Evolutionary conservation across 1,140 invertebrate genomes (phyloP).

Genomic region (Medauroidea extradentata): DNA sequence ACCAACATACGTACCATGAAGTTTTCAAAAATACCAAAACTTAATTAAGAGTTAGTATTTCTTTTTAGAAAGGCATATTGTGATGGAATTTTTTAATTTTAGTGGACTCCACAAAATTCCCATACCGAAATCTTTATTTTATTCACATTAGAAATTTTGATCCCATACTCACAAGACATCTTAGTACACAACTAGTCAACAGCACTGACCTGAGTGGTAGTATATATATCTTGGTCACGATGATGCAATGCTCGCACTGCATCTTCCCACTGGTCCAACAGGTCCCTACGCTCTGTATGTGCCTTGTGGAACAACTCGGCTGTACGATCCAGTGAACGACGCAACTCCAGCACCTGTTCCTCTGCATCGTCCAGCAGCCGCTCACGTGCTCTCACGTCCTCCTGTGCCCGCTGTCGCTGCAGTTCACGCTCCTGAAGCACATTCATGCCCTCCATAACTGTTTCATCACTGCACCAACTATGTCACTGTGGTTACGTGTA

Average conservation of each 20-base stretch:
- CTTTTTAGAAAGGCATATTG: too few species aligned
- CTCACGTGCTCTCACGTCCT: conserved; percentile 32
- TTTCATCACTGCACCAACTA: too few species aligned
- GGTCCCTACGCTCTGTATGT: conserved; percentile 37
- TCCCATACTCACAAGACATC: too few species aligned
- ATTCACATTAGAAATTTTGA: too few species aligned
- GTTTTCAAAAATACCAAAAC: too few species aligned
- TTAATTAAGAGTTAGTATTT: too few species aligned
- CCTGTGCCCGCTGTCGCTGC: conserved; percentile 36
- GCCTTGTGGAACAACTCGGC: conserved; percentile 38
- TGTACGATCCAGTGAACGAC: conserved; percentile 41
- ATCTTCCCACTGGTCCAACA: conserved; percentile 44
- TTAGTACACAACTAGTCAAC: too few species aligned
- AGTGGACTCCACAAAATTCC: too few species aligned
- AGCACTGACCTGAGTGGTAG: conserved; percentile 27
- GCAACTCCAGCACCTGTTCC: conserved; percentile 37
- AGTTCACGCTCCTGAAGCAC: conserved; percentile 40
- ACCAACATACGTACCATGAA: too few species aligned
- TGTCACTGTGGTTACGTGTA: too few species aligned
- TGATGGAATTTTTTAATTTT: too few species aligned
- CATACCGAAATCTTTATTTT: too few species aligned
- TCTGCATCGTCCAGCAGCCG: conserved; percentile 30
- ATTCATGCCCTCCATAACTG: neutral
- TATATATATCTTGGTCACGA: conserved; percentile 36
- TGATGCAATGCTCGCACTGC: conserved; percentile 38